Conservation (phyloP, 2,888 invertebrate species). For the Eucera pruinosa region DNA sequence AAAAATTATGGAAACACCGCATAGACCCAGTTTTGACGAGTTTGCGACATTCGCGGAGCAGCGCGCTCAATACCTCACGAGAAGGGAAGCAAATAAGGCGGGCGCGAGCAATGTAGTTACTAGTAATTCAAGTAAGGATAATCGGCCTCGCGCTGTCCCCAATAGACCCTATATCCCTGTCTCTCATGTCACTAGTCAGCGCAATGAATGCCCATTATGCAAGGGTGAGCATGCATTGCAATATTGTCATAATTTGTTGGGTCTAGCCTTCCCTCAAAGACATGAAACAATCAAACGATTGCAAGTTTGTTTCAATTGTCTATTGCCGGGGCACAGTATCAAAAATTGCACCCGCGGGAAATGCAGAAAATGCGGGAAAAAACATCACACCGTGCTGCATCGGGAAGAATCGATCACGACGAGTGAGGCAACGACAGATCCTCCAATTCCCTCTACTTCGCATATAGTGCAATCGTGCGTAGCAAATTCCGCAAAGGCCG, state of each 20-base stretch:
- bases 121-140: accelerated
- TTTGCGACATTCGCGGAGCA: neutral
- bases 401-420: neutral
- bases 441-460: neutral
- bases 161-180: neutral
- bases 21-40: neutral
- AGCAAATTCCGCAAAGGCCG: neutral
- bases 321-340: neutral
- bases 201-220: neutral
- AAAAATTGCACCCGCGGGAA: neutral
- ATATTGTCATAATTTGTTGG: neutral
- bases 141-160: accelerated
- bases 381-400: conserved; percentile 17
- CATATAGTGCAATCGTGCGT: neutral
- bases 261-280: neutral
- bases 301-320: neutral
- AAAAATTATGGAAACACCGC: neutral
- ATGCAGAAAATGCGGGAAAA: neutral
- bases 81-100: neutral
- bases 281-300: neutral
- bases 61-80: neutral
- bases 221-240: neutral
- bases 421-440: too few relatives aligned
- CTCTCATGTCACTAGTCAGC: neutral
- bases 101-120: accelerated